Evolutionary conservation across 2,113 vertebrate genomes (phyloP).

Genomic region (Aegotheles bennettii): DNA sequence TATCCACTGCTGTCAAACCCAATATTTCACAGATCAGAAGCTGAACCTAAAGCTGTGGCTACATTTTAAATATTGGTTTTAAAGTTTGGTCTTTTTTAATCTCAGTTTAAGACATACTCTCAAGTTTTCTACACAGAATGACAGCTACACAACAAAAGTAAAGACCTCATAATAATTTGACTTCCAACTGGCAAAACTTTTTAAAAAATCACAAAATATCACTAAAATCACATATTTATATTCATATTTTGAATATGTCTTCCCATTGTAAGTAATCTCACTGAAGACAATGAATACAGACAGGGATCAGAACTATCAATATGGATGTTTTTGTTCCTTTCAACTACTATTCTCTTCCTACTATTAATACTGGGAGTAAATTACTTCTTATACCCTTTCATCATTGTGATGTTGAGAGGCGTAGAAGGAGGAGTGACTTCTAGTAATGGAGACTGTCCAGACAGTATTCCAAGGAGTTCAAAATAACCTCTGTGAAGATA

Average conservation of each 20-base stretch:
- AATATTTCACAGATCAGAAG: neutral
- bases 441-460: no score
- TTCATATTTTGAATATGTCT: neutral
- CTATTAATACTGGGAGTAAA: neutral
- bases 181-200: neutral
- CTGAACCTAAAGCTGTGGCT: neutral
- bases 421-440: no score
- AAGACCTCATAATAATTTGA: neutral
- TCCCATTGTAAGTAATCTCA: neutral
- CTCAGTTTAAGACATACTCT: neutral
- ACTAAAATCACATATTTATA: neutral
- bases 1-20: neutral
- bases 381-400: neutral
- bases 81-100: neutral
- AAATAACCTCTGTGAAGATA: neutral
- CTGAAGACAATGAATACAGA: neutral
- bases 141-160: neutral
- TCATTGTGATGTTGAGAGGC: neutral
- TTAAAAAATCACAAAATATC: neutral
- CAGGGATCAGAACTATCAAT: neutral
- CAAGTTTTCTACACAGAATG: neutral
- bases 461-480: neutral
- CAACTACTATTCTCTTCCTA: neutral
- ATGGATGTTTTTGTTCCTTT: neutral
- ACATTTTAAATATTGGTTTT: neutral